Evolutionary conservation across 2,888 invertebrate species (phyloP), one percentile per base, ranked within the genome.

Genomic region (Habrosyne pyritoides): DNA sequence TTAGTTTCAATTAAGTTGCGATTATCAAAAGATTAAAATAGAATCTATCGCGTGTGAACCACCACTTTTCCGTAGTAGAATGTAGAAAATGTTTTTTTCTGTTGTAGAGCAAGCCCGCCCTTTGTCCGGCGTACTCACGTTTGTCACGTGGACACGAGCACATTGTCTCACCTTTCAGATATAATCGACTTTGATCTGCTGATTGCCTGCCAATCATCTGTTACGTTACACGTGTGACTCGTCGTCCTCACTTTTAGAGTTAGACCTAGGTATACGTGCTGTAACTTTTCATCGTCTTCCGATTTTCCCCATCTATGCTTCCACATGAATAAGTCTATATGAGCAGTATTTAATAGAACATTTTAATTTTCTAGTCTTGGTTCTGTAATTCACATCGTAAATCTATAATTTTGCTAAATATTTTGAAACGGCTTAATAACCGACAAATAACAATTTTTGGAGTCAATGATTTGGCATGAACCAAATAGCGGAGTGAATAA

Each of bases 21-120:
- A 87, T 89, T 87, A 83, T 87, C 89, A 85, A 90, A 90, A 90
- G 88, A 84, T 88, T 87, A 86, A 87, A 87, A 89, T 87, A 88
- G 83, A 87, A 83, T 81, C 67, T 79, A 85, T 91, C 84, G 91
- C 91, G 90, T 91, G 91, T 84, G 82, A 82, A 84, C 73, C 76
- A 63, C 60, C 84, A 88, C 84, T 87, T 91, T 90, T 86, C 84
- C 79, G 71, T 68, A 55, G 67, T 84, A 88, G 83, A 85, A 86
- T 86, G 84, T 84, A 83, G 85, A 86, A 83, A 86, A 85, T 70
- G 75, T 76, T 84, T 82, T 84, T 86, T 86, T 68, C 62, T 64
- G 59, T 61, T 55, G 57, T 69, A 63, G 58, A 65, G 64, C 63
- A 59, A 69, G 67, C 71, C 75, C 60, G 76, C 83, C 79, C 85